Conservation (phyloP, 2,797 vertebrate species). For the Clangula hyemalis region DNA sequence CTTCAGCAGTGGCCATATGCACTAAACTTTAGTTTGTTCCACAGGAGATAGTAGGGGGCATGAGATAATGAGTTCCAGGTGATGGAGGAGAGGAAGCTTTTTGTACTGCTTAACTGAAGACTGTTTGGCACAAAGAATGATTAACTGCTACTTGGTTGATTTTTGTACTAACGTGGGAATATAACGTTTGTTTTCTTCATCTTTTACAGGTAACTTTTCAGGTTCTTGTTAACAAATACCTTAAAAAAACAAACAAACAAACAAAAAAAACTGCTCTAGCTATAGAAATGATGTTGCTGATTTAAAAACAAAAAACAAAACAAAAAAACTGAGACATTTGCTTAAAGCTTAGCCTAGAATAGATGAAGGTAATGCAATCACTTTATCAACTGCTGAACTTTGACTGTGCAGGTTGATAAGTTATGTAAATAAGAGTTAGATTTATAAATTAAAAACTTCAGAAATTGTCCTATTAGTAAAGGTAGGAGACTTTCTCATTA, state of each 20-base stretch:
- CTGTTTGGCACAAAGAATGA: background rate
- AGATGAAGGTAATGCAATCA: background rate
- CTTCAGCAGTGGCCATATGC: background rate
- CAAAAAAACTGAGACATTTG: background rate
- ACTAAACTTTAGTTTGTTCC: background rate
- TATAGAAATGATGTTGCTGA: background rate
- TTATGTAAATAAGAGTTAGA: background rate
- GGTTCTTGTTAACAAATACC: background rate
- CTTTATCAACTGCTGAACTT: background rate
- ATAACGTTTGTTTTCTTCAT: background rate
- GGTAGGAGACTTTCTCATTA: background rate
- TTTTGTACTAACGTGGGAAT: background rate
- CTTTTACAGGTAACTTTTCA: background rate
- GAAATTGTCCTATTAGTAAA: background rate
- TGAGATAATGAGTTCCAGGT: background rate
- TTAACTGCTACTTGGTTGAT: background rate
- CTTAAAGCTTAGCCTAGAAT: background rate
- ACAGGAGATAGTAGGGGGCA: background rate
- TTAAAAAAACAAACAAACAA: too few relatives aligned
- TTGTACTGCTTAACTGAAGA: background rate
- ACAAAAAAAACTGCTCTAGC: background rate
- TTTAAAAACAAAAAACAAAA: too few relatives aligned
- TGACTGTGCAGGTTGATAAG: background rate
- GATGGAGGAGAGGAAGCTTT: background rate
- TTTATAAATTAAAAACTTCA: background rate